Conservation (phyloP, 2,113 vertebrate species). For the Lasiurus borealis region DNA sequence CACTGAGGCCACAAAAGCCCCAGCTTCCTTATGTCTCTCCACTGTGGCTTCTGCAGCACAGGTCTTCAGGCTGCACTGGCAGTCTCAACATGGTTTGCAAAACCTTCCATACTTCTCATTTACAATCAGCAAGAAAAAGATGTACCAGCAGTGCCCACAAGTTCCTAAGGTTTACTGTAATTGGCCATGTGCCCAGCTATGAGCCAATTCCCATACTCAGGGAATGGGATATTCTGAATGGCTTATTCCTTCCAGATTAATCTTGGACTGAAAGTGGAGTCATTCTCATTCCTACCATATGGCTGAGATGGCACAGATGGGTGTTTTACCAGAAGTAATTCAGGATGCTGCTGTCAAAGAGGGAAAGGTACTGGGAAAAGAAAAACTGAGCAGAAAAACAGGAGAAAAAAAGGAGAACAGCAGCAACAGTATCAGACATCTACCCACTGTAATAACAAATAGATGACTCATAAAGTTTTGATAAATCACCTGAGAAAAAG, state of each 20-base stretch:
- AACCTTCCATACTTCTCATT: background rate
- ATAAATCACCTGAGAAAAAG: background rate
- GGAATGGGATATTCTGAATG: background rate
- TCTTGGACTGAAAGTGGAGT: background rate
- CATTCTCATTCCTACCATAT: background rate
- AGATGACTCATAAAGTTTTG: background rate
- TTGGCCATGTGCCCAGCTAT: background rate
- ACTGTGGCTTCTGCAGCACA: background rate
- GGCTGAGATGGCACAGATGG: background rate
- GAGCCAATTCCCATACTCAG: background rate
- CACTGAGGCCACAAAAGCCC: background rate
- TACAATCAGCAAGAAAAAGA: background rate
- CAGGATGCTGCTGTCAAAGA: background rate
- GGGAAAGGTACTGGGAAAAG: background rate
- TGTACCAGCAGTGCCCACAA: background rate
- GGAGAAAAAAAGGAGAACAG: background rate
- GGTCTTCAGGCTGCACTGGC: background rate
- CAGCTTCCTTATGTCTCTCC: background rate
- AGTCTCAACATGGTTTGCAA: background rate
- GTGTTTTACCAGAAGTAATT: background rate
- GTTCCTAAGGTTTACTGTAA: background rate
- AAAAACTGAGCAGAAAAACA: background rate
- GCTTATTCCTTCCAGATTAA: background rate
- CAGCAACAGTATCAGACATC: background rate
- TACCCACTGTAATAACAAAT: background rate